Conservation (phyloP, 1,140 invertebrate species). For the Medauroidea extradentata region DNA sequence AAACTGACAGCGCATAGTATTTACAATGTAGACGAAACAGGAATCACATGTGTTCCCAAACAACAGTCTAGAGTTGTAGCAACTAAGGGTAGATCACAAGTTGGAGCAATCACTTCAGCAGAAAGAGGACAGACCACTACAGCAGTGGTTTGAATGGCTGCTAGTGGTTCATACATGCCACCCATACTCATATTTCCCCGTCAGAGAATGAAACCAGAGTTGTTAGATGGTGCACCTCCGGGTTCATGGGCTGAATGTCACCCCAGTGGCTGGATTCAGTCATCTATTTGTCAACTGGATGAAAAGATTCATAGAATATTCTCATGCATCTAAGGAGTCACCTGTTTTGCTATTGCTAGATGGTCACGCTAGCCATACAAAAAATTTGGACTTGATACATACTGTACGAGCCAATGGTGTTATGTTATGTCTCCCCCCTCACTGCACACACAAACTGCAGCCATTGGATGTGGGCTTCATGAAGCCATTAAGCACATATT, state of each 20-base stretch:
- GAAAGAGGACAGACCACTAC: conserved; percentile 35
- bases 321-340: not conserved
- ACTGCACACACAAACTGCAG: not conserved
- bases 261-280: conserved; percentile 17
- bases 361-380: too few species aligned
- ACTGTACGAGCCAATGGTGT: too few species aligned
- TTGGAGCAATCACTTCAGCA: conserved; percentile 28
- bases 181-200: conserved; percentile 36
- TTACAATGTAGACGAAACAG: conserved; percentile 19
- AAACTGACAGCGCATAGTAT: conserved; percentile 14
- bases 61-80: conserved; percentile 29
- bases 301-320: conserved; percentile 14
- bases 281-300: conserved; percentile 22
- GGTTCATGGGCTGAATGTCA: conserved; percentile 25
- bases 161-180: conserved; percentile 30
- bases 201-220: conserved; percentile 25
- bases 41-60: conserved; percentile 10
- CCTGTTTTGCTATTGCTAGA: conserved; percentile 12
- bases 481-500: conserved; percentile 36
- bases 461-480: conserved; percentile 37
- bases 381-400: too few species aligned
- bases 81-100: conserved; percentile 29
- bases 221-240: conserved; percentile 28
- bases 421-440: not conserved
- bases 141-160: conserved; percentile 33